Evolutionary conservation across 2,888 invertebrate species (phyloP).

Genomic region (Eustalomyia histrio): DNA sequence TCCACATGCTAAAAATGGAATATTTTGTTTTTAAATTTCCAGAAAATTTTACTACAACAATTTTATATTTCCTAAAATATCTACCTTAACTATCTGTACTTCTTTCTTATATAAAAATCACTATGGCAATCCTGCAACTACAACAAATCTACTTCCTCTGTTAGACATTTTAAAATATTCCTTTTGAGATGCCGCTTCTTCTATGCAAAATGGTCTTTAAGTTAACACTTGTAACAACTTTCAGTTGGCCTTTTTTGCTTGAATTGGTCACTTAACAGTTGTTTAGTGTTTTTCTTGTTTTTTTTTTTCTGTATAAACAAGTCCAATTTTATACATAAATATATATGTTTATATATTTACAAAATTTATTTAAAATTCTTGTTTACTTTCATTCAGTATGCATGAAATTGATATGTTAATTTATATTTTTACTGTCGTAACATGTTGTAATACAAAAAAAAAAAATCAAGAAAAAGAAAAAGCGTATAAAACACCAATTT

Average conservation of each 20-base stretch:
- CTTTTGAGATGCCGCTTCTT: background rate
- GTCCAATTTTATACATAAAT: background rate
- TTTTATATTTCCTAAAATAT: too few species aligned
- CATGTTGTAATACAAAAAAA: constrained; percentile 17
- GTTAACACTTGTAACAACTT: constrained; percentile 18
- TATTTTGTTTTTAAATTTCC: too few species aligned
- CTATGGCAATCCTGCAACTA: background rate
- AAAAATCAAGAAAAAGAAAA: constrained; percentile 9
- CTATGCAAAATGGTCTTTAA: constrained; percentile 8
- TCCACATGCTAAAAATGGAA: too few species aligned
- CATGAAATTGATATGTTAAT: constrained; percentile 39
- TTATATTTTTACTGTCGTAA: constrained; percentile 39
- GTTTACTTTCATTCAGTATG: constrained; percentile 10
- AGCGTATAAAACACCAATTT: background rate
- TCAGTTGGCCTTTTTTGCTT: constrained; percentile 15
- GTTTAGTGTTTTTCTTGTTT: constrained; percentile 16
- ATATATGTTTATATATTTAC: background rate
- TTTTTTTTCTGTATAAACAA: constrained; percentile 3
- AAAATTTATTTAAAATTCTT: constrained; percentile 3
- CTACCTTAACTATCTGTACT: too few species aligned
- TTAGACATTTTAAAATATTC: background rate
- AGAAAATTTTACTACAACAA: too few species aligned
- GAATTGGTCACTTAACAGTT: constrained; percentile 48
- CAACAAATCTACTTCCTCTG: background rate
- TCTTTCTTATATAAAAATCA: background rate